Evolutionary conservation across 2,113 vertebrate genomes (phyloP).

Genomic region (Fulica atra): DNA sequence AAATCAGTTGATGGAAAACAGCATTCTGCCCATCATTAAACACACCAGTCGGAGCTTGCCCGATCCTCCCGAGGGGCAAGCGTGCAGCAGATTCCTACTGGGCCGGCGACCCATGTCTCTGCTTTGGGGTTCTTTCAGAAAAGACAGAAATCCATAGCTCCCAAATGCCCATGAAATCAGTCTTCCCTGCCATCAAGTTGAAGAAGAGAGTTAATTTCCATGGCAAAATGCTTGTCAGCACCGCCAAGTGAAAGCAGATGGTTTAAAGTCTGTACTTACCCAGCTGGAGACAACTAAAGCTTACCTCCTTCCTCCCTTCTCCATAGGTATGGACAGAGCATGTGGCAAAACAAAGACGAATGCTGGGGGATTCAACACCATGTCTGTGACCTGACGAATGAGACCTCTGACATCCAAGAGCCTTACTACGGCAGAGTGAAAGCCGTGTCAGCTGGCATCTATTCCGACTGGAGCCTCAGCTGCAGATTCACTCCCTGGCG

Average conservation of each 20-base stretch:
- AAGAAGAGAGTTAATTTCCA: background rate
- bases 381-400: slow-evolving; percentile 73
- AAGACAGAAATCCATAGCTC: background rate
- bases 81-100: background rate
- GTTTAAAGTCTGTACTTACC: background rate
- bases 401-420: slow-evolving; percentile 66
- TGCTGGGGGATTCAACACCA: slow-evolving; percentile 68
- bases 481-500: slow-evolving; percentile 70
- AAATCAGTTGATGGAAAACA: background rate
- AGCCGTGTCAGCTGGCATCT: background rate
- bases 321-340: slow-evolving; percentile 70
- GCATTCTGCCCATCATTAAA: background rate
- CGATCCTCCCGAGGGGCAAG: accelerated
- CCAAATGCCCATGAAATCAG: background rate
- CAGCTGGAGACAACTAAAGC: background rate
- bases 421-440: slow-evolving; percentile 71
- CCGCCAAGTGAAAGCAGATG: background rate
- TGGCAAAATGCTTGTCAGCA: accelerated
- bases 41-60: accelerated
- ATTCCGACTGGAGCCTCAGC: slow-evolving; percentile 65
- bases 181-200: background rate
- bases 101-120: background rate
- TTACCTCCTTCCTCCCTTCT: background rate
- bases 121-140: background rate
- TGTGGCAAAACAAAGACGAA: slow-evolving; percentile 64